Evolutionary conservation across 2,797 vertebrate genomes (phyloP).

Genomic region (Phyllotis vaccarum): DNA sequence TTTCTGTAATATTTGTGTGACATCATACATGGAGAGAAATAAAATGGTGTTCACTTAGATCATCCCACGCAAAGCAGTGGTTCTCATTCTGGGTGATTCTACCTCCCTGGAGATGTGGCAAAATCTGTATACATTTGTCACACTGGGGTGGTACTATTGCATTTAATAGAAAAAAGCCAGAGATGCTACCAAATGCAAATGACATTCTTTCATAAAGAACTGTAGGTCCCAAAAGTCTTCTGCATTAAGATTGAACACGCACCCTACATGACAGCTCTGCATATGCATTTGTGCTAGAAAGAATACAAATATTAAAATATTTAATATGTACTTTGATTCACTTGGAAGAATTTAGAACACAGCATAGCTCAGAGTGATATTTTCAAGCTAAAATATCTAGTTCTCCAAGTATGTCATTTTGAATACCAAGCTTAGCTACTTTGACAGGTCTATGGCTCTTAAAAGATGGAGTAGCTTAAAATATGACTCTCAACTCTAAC

Average conservation of each 20-base stretch:
- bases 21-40: background rate
- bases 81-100: background rate
- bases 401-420: background rate
- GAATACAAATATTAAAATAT: background rate
- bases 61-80: background rate
- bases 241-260: background rate
- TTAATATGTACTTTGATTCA: background rate
- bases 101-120: background rate
- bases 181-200: background rate
- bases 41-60: background rate
- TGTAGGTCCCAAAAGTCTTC: background rate
- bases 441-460: background rate
- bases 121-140: background rate
- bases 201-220: background rate
- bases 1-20: constrained; percentile 11
- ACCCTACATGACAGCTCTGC: background rate
- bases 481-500: background rate
- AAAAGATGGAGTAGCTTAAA: background rate
- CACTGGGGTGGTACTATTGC: background rate
- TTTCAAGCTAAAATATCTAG: constrained; percentile 20
- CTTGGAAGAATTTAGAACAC: background rate
- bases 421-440: background rate
- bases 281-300: background rate
- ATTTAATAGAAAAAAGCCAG: background rate
- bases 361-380: background rate